These are phyloP conservation scores for Irena cyanogastra DNA, from an alignment of 2,113 vertebrate species.

Conservation along the genomic window DNA sequence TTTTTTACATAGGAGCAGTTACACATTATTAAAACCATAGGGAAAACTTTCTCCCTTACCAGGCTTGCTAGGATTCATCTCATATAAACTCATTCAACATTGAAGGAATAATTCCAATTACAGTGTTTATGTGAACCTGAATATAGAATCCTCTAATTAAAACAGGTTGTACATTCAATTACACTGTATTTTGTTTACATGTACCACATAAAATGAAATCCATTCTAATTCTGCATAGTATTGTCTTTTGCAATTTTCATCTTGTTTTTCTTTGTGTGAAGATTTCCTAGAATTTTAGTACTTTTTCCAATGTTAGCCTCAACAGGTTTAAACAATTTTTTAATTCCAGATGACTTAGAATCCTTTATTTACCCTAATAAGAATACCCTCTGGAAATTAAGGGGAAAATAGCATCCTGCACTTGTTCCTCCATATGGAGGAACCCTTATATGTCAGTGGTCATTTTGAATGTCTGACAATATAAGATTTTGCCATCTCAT, in stretches of 20 bases:
- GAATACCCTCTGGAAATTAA: not conserved
- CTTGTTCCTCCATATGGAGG: not conserved
- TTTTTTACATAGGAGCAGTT: not conserved
- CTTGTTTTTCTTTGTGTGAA: not conserved
- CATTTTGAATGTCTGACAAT: not conserved
- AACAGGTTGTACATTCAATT: not conserved
- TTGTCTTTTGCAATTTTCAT: not conserved
- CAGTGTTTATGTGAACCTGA: not conserved
- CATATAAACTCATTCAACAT: not conserved
- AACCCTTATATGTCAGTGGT: not conserved
- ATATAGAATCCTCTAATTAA: not conserved
- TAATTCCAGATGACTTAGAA: not conserved
- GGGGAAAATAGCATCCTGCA: not conserved
- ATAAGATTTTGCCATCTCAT: not conserved
- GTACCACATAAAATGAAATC: not conserved
- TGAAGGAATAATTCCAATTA: not conserved
- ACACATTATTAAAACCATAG: not conserved
- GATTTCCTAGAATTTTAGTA: not conserved
- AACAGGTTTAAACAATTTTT: not conserved
- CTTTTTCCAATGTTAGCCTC: not conserved
- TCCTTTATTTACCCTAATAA: not conserved
- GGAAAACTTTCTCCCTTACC: not conserved
- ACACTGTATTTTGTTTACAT: not conserved
- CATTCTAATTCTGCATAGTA: not conserved
- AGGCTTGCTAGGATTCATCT: not conserved